These are phyloP conservation scores for Cyprinus carpio DNA, from an alignment of 2,113 vertebrate genomes.

Conservation along the genomic window DNA sequence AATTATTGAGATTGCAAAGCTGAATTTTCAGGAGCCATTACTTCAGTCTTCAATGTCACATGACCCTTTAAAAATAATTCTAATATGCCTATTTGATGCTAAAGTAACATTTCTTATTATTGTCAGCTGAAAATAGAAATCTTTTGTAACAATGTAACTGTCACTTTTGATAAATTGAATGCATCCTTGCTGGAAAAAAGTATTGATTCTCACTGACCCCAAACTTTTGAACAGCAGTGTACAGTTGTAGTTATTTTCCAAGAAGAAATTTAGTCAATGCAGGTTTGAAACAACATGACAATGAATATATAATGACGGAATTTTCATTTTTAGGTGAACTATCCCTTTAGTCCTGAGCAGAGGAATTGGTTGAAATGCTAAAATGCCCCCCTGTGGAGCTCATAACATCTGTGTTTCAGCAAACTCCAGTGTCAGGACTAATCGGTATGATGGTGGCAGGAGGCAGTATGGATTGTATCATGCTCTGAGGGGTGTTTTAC, in stretches of 20 bases:
- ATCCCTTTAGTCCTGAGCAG: not conserved
- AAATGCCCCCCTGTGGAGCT: conserved; percentile 4
- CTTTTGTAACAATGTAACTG: not conserved
- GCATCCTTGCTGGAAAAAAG: not conserved
- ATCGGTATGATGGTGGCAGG: not conserved
- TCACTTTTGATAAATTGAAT: not conserved
- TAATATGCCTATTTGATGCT: not conserved
- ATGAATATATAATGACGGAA: not conserved
- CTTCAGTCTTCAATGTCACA: too few species aligned
- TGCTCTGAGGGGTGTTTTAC: conserved; percentile 78
- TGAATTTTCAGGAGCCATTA: not conserved
- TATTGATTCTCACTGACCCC: not conserved
- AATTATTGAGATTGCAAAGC: not conserved
- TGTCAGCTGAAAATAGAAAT: not conserved
- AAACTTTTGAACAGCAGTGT: not conserved
- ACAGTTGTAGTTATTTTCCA: not conserved
- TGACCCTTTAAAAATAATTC: too few species aligned
- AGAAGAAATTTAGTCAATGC: not conserved
- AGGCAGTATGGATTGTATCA: conserved; percentile 3
- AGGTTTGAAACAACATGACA: not conserved
- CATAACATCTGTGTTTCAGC: not conserved
- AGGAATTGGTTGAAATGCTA: not conserved
- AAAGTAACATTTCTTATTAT: not conserved
- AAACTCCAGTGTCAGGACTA: not conserved
- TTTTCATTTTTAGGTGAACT: not conserved